Evolutionary conservation across 2,888 invertebrate genomes (phyloP), one percentile per base, ranked within the genome.

Genomic region (Metalampra italica): DNA sequence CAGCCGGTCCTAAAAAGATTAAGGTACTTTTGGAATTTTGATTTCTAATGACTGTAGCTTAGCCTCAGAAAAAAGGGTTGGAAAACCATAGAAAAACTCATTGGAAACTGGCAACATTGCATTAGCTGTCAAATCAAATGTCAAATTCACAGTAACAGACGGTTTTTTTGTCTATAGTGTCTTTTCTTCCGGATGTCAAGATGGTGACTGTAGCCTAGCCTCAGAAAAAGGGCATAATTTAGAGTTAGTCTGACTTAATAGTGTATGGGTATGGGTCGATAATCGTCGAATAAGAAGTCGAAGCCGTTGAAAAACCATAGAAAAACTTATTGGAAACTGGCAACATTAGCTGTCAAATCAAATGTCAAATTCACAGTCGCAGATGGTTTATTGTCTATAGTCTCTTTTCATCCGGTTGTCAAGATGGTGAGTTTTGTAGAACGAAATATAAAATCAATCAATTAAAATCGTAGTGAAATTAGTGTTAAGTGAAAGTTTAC

Each of bases 361-460:
- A n/a, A 2, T 22, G 22, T 22, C 22, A 22, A 22, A 22, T 22
- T 3, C 22, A n/a, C n/a, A n/a, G n/a, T n/a, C n/a, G n/a, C 5
- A 32, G n/a, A 36, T 11, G 7, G n/a, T 36, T 43, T 62, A 9
- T 82, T 78, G 73, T 86, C 78, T 84, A 81, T 82, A 74, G 82
- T 77, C 77, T 90, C 90, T 92, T 92, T 91, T 90, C 78, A 57
- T 91, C 91, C 89, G 91, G 90, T 91, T 91, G 90, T 90, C 91
- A 92, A 91, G 90, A 92, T 92, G 92, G 92, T 92, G 91, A 91
- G 92, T 90, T 84, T 84, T 58, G 75, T 64, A 61, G 59, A 52
- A 56, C 57, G 51, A 65, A 78, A 79, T 75, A 62, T 68, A 60
- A 71, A 78, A 65, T 71, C 67, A 76, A 87, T 86, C 88, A 60